Evolutionary conservation across 1,140 invertebrate genomes (phyloP).

Genomic region (Neotoxoptera formosana): DNA sequence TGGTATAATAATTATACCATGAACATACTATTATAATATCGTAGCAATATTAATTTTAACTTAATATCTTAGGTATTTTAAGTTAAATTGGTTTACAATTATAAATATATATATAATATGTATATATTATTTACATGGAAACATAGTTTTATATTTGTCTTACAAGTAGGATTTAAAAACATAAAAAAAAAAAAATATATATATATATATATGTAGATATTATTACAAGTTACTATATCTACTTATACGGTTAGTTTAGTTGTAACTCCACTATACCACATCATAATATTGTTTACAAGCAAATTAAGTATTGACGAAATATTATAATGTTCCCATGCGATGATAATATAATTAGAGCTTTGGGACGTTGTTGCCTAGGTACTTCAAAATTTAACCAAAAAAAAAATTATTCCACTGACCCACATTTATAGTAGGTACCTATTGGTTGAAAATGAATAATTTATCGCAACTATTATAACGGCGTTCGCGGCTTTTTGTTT

Average conservation of each 20-base stretch:
- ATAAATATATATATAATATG: no score
- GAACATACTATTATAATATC: no score
- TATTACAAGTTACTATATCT: neutral
- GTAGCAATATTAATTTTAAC: no score
- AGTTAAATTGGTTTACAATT: no score
- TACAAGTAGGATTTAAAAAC: no score
- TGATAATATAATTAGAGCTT: neutral
- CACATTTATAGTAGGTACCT: neutral
- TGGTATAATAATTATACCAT: no score
- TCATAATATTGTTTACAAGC: neutral
- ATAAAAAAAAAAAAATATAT: no score
- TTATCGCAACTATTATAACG: constrained; percentile 22
- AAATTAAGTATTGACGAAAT: neutral
- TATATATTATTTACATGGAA: no score
- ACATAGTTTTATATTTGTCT: no score
- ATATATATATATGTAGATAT: no score
- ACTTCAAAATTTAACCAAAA: neutral
- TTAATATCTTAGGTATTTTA: no score
- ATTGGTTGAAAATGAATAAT: constrained; percentile 12
- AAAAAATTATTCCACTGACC: neutral
- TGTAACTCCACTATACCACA: neutral
- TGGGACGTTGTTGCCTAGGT: neutral
- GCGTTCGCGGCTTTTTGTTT: neutral
- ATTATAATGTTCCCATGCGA: no score
- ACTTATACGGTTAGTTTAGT: neutral